A percentile compares a stretch with the other conserved stretches of the same genome.
These are phyloP conservation scores for Pristionchus entomophagus DNA, from an alignment of 2,888 invertebrate species.

Conservation along the genomic window DNA sequence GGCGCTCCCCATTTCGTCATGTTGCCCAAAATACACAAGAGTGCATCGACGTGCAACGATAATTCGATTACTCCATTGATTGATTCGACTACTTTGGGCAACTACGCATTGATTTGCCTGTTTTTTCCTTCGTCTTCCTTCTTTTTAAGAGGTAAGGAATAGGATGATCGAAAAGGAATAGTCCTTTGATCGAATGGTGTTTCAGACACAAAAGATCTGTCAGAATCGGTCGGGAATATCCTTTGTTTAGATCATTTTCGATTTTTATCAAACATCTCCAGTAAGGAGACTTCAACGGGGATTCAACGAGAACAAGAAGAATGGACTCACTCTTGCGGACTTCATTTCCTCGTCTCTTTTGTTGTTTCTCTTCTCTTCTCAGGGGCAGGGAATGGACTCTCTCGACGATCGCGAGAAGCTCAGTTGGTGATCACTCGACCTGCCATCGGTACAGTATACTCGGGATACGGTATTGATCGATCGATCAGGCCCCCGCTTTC, in stretches of 20 bases:
- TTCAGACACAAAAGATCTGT: neutral
- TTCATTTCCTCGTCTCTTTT: neutral
- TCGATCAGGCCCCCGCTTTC: neutral
- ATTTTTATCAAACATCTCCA: no score
- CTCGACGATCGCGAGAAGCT: constrained; percentile 32
- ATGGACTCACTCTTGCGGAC: neutral
- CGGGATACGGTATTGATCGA: neutral
- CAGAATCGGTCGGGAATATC: no score
- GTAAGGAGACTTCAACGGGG: no score
- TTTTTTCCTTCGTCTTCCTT: neutral
- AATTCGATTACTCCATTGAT: constrained; percentile 35
- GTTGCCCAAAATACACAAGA: neutral
- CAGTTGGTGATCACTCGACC: constrained; percentile 37
- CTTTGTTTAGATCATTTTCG: neutral
- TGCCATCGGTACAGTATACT: neutral
- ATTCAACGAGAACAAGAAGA: neutral
- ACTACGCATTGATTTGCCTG: neutral
- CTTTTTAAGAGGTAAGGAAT: neutral
- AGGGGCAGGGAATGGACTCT: neutral
- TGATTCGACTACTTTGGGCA: constrained; percentile 8
- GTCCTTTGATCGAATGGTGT: neutral
- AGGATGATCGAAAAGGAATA: neutral
- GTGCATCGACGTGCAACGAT: constrained; percentile 6
- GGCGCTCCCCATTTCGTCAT: neutral
- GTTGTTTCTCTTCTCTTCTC: constrained; percentile 3